A percentile compares a stretch with the other conserved stretches of the same genome.
Conservation (phyloP, 2,113 vertebrate genomes). For the Corapipo altera region DNA sequence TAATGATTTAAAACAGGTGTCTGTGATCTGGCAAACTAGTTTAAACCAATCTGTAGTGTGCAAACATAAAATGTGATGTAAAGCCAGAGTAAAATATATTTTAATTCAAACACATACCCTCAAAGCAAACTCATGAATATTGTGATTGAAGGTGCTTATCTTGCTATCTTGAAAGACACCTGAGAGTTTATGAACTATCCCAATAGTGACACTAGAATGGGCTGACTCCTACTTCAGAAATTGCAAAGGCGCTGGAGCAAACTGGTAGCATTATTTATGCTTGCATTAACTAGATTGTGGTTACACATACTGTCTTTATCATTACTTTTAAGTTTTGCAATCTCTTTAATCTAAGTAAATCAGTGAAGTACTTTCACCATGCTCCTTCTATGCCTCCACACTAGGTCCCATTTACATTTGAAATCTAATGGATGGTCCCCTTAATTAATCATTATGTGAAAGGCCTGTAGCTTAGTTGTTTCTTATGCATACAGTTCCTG, state of each 20-base stretch:
- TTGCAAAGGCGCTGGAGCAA: not conserved
- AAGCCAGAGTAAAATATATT: not conserved
- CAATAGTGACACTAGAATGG: not conserved
- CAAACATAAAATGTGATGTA: not conserved
- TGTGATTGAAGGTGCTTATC: not conserved
- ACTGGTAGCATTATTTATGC: not conserved
- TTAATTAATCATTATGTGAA: not conserved
- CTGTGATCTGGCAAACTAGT: not conserved
- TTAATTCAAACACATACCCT: not conserved
- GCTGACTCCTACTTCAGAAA: not conserved
- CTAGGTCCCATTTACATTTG: not conserved
- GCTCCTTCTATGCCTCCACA: not conserved
- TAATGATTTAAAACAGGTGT: not conserved
- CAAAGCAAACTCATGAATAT: not conserved
- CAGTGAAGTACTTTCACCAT: not conserved
- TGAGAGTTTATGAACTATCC: not conserved
- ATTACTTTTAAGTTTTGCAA: not conserved
- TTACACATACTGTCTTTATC: not conserved
- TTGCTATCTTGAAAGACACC: not conserved
- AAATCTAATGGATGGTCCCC: not conserved
- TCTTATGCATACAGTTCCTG: not conserved
- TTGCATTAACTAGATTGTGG: not conserved
- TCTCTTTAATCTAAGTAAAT: not conserved
- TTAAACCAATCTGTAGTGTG: not conserved
- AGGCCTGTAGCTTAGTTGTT: not conserved